Base-by-base conservation (phyloP, 1,140 invertebrate genomes). In the Arctopsyche grandis region DNA sequence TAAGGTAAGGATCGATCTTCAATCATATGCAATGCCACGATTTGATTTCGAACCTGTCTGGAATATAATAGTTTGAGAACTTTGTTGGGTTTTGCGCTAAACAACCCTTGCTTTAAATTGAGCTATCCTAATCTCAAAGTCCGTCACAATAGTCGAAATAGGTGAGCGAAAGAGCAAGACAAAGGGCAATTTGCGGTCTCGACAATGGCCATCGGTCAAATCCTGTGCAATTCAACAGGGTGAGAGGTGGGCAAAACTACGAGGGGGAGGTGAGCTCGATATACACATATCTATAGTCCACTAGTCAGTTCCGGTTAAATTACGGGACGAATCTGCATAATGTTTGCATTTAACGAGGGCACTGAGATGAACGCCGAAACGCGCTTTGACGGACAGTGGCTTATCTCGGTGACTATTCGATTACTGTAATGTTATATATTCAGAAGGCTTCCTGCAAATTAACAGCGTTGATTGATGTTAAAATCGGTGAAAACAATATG, bases 121-220 rank as follows among this genome's bases (percentile, higher is more conserved):
- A 74, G 0, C 24, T 7, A 43, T 26, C 9, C 46, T 74, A 74
- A 74, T 56, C 70, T 56, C 12, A 43, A 9, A 22, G 73, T 75
- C 70, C 75, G 38, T 66, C 48, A 52, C 48, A 52, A 52, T 52
- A 16, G 48, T 14, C 29, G 16, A 10, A 60, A 56, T 46, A 66
- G 58, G 58, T 63, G 75, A 29, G 19, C 69, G 46, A 78, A 70
- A 60, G 5, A 22, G 1, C 22, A 77, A 69, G 80, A 81, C 80
- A 81, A 79, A 81, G 80, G 80, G 80, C 73, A 79, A 79, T 79
- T 81, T 79, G 80, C 77, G 80, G 80, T 52, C 76, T 46, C 60
- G 44, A 60, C 74, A 78, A 81, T 81, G 71, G 80, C 77, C 80
- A 81, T 81, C 80, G 80, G 80, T 81, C 80, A 81, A 81, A 81